A percentile compares a stretch with the other conserved stretches of the same genome.
Evolutionary conservation across 2,888 invertebrate genomes (phyloP).

Genomic region (Noctua janthina): DNA sequence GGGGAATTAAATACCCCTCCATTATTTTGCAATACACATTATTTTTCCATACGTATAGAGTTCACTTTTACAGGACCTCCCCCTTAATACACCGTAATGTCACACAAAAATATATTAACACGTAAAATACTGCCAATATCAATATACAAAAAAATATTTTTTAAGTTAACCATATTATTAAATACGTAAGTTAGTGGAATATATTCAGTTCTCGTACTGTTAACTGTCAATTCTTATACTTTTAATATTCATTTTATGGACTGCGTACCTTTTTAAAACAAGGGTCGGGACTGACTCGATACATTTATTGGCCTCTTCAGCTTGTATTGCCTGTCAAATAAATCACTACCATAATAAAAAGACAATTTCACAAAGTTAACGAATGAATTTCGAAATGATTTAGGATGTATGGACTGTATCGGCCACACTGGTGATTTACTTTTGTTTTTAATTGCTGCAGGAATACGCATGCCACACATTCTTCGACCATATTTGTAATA

Average conservation of each 20-base stretch:
- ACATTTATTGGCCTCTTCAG: conserved; percentile 85
- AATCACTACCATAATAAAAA: conserved; percentile 86
- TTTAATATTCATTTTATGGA: conserved; percentile 72
- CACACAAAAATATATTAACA: conserved; percentile 54
- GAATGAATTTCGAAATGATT: conserved; percentile 84
- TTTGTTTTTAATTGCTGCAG: conserved; percentile 52
- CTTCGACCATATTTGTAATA: conserved; percentile 8
- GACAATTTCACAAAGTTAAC: conserved; percentile 81
- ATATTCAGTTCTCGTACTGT: conserved; percentile 71
- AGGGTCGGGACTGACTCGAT: conserved; percentile 81
- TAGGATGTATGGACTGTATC: conserved; percentile 73
- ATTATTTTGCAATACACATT: conserved; percentile 67
- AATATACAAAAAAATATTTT: conserved; percentile 43
- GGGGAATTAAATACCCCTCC: conserved; percentile 67
- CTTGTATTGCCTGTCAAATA: conserved; percentile 84
- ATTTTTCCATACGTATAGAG: conserved; percentile 29
- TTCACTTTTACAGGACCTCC: conserved; percentile 22
- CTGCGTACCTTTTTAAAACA: conserved; percentile 78
- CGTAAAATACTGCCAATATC: conserved; percentile 46
- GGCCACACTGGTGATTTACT: conserved; percentile 60
- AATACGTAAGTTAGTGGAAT: conserved; percentile 59
- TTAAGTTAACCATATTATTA: conserved; percentile 51
- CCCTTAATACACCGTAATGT: conserved; percentile 17
- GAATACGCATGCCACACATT: conserved; percentile 47
- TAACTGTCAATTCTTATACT: conserved; percentile 76